Conservation (phyloP, 2,113 vertebrate species). For the Melanotaenia duboulayi region DNA sequence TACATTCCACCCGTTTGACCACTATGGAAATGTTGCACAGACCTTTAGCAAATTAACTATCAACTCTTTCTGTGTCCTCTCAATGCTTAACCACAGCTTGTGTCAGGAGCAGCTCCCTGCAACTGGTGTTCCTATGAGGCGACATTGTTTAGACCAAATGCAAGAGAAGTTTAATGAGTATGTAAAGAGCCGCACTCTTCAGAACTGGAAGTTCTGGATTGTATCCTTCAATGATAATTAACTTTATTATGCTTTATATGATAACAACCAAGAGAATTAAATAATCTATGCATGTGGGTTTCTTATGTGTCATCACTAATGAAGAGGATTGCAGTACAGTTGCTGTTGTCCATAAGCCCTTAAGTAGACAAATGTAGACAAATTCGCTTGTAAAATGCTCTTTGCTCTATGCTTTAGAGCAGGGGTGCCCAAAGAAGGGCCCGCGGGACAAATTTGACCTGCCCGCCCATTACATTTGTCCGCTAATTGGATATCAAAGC, state of each 20-base stretch:
- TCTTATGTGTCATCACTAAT: background rate
- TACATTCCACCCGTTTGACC: background rate
- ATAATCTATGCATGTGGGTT: background rate
- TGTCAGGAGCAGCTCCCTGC: constrained; percentile 95
- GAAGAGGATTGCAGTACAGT: background rate
- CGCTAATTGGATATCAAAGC: no score
- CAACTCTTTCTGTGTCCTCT: background rate
- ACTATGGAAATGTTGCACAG: background rate
- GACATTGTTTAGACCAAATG: constrained; percentile 87
- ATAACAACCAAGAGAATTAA: background rate
- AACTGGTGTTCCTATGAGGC: constrained; percentile 88
- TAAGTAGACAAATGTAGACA: background rate
- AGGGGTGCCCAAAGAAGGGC: no score
- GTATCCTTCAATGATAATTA: constrained; percentile 87
- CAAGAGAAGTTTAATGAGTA: constrained; percentile 92
- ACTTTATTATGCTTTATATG: background rate
- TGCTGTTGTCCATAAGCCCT: background rate
- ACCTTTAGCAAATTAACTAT: background rate
- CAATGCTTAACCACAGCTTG: constrained; percentile 76
- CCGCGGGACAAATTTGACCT: no score
- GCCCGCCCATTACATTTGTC: no score
- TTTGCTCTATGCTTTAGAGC: no score
- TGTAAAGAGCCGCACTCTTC: constrained; percentile 89
- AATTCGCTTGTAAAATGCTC: no score
- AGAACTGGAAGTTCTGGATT: constrained; percentile 99